Base-by-base conservation (phyloP, 2,113 vertebrate genomes). In the Bungarus multicinctus region DNA sequence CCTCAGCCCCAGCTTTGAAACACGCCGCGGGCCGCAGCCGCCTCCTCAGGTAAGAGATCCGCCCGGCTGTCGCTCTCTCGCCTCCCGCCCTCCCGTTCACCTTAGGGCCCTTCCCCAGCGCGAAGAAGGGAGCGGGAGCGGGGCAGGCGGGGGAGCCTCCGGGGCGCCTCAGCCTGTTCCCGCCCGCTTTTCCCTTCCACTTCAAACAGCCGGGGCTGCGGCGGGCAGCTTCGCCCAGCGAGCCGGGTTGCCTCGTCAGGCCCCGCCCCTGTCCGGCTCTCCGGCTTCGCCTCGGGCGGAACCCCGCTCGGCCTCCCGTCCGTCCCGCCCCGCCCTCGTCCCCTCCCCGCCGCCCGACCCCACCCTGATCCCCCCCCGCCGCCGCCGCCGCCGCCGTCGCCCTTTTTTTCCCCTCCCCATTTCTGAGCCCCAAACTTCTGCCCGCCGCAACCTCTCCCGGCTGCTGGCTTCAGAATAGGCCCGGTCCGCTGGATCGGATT, bases 191-290 rank as follows among this genome's bases (percentile, higher is more conserved):
- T 30, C 85, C 43, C 25, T 27, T 16, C 27, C 55, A 18, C 47
- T 34, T 45, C 45, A 18, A 20, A 10, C 39, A n/a, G 30, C 87
- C 58, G 25, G 50, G 60, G 60, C 85, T 88, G 91, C 57, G 43
- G 91, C 45, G 90, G 91, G 86, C 57, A 64, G 55, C 23, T 25
- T 64, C 22, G 50, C 91, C 47, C 91, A 55, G 43, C 11, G 85
- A 85, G 89, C 45, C 43, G 86, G 27, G 53, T 74, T 85, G 34
- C 45, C 87, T 85, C 90, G 64, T 23, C 92, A 92, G 87, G 92
- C 92, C 88, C 92, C 92, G 88, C 92, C 92, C 92, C 92, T 81
- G 91, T 64, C 91, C 91, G 87, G 91, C 86, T 64, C 81, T 91
- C 47, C 60, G 91, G 85, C 86, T 88, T 60, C n/a, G 91, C 91